Percentiles rank a stretch among this genome's conserved stretches.
phyloP scores from a whole-genome alignment of 2,113 vertebrate genomes.

The Oncorhynchus masou region DNA sequence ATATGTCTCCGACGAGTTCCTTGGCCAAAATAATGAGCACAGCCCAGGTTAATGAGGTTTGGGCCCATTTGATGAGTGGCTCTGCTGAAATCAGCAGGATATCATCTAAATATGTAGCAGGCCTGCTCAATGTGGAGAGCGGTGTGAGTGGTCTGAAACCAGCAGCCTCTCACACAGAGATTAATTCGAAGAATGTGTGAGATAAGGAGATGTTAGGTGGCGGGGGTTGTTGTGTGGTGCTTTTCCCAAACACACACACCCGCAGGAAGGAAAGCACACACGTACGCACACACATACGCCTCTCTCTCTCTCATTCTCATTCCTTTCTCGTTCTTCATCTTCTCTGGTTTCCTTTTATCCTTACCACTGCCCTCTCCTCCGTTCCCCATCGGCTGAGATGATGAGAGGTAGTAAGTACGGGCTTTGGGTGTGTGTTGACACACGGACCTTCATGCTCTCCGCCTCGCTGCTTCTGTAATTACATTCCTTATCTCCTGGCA shows the following conservation, averaged over 20 bases:
- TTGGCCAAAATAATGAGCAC: constrained; percentile 43
- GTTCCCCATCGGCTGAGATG: background rate
- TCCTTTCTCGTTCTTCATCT: background rate
- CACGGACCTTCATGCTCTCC: background rate
- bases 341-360: background rate
- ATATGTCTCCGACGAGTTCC: constrained; percentile 36
- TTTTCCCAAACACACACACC: constrained; percentile 17
- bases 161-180: background rate
- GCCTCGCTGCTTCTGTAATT: constrained; percentile 1
- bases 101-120: too few species aligned
- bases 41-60: constrained; percentile 24
- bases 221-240: background rate
- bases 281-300: background rate
- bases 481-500: constrained; percentile 5
- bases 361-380: background rate
- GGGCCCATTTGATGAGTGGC: background rate
- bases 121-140: background rate
- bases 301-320: background rate
- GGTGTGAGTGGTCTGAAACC: too few species aligned
- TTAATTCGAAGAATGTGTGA: too few species aligned
- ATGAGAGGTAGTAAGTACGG: background rate
- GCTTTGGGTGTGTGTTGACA: background rate
- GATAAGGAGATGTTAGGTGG: too few species aligned
- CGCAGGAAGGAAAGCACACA: background rate
- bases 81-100: constrained; percentile 21